Evolutionary conservation across 2,888 invertebrate species (phyloP).

Genomic region (Hydropsyche betteni): DNA sequence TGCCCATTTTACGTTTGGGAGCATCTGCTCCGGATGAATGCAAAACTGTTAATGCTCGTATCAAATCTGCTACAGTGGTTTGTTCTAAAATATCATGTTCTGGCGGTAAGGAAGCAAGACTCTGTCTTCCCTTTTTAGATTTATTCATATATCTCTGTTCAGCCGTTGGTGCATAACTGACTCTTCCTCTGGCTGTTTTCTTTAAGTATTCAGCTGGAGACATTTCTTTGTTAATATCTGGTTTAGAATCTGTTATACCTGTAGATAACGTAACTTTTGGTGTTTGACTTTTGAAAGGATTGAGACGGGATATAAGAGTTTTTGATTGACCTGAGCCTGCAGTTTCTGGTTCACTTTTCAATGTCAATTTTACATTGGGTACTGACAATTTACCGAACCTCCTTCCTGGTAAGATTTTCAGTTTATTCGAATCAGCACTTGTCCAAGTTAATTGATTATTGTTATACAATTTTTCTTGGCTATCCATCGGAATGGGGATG

Average conservation of each 20-base stretch:
- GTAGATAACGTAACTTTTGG: neutral
- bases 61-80: constrained; percentile 83
- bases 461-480: constrained; percentile 55
- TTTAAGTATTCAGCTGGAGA: constrained; percentile 50
- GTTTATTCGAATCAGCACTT: constrained; percentile 70
- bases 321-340: neutral
- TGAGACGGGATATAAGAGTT: constrained; percentile 41
- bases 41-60: constrained; percentile 79
- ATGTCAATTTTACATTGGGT: constrained; percentile 42
- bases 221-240: constrained; percentile 37
- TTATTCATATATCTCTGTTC: constrained; percentile 53
- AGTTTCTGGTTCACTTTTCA: constrained; percentile 31
- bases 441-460: constrained; percentile 74
- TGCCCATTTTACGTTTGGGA: constrained; percentile 66
- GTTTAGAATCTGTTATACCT: no score
- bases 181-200: constrained; percentile 60
- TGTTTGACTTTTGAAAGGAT: constrained; percentile 42
- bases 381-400: constrained; percentile 46
- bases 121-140: constrained; percentile 54
- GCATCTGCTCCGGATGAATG: constrained; percentile 58
- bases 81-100: constrained; percentile 76
- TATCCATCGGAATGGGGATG: constrained; percentile 55
- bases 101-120: constrained; percentile 56
- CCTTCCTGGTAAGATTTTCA: constrained; percentile 55
- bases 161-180: constrained; percentile 56